Evolutionary conservation across 2,888 invertebrate genomes (phyloP), one percentile per base, ranked within the genome.

Genomic region (Muscina levida): DNA sequence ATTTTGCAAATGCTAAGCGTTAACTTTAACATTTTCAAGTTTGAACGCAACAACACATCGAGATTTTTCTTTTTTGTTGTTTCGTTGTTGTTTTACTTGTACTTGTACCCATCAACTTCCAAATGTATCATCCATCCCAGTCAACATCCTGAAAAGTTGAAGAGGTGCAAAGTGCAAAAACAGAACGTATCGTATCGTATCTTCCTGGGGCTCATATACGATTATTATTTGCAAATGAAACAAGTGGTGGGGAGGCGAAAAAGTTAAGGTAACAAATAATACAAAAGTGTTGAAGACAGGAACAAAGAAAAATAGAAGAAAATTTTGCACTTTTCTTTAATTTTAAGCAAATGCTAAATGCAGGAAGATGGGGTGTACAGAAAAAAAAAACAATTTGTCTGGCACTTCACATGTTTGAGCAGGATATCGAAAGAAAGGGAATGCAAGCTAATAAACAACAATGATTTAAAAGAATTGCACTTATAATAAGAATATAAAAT

Each of bases 131-230:
- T 31, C 8, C n/a, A n/a, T 71, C 39, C 39, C 53, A 31, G 37
- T 19, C 46, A n/a, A n/a, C 24, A n/a, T 56, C 77, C 17, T 59
- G 24, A 72, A 22, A 22, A 11, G 8, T 46, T 26, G n/a, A 6
- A 53, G 44, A 19, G n/a, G n/a, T 26, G 46, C 65, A 67, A 72
- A 53, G 31, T 65, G 39, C 37, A 65, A 70, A 31, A 77, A 73
- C n/a, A n/a, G n/a, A n/a, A n/a, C n/a, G n/a, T n/a, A n/a, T n/a
- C n/a, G n/a, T n/a, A n/a, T n/a, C n/a, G 67, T 62, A 37, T 76
- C 72, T 76, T 76, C 31, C 79, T 72, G 79, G 76, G 76, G 19
- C 44, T 79, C 68, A 79, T 79, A 72, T 79, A 72, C 75, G 76
- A 76, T 76, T 76, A 79, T 79, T 76, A 72, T 79, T 79, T 72